Conservation (phyloP, 2,797 vertebrate species). For the Smutsia temminckii region DNA sequence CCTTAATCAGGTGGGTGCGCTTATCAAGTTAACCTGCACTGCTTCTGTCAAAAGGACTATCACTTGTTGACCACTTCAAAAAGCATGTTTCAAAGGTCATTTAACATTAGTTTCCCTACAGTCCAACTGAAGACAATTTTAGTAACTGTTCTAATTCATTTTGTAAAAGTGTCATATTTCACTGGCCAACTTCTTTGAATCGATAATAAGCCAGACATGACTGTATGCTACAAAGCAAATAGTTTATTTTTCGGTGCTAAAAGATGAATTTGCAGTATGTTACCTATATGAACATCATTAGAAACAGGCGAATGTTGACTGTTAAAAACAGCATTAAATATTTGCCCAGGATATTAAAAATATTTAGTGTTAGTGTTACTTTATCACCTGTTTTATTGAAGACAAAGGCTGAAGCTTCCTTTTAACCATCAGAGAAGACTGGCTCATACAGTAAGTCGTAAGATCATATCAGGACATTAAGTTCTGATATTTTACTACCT, state of each 20-base stretch:
- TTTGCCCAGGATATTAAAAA: constrained; percentile 3
- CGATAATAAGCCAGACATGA: constrained; percentile 28
- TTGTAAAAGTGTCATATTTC: constrained; percentile 47
- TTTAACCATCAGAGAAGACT: not conserved
- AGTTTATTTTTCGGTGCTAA: constrained; percentile 41
- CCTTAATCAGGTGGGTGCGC: constrained; percentile 73
- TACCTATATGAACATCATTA: constrained; percentile 19
- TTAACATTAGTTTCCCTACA: constrained; percentile 73
- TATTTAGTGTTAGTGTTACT: constrained; percentile 45
- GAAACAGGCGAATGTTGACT: constrained; percentile 56
- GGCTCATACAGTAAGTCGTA: not conserved
- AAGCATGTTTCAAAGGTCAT: constrained; percentile 74
- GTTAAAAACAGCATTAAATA: constrained; percentile 19
- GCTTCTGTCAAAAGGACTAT: constrained; percentile 76
- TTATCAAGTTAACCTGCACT: constrained; percentile 73
- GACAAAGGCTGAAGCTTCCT: not conserved
- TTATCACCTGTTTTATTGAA: constrained; percentile 44
- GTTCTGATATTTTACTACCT: not conserved
- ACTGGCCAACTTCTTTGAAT: not conserved
- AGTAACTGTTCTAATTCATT: constrained; percentile 63
- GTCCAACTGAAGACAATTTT: constrained; percentile 66
- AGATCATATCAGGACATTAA: not conserved
- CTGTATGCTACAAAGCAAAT: not conserved
- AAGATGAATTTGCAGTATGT: constrained; percentile 51
- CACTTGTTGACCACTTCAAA: constrained; percentile 65